Conservation (phyloP, 2,888 invertebrate species). For the Ormyrus thymus region DNA sequence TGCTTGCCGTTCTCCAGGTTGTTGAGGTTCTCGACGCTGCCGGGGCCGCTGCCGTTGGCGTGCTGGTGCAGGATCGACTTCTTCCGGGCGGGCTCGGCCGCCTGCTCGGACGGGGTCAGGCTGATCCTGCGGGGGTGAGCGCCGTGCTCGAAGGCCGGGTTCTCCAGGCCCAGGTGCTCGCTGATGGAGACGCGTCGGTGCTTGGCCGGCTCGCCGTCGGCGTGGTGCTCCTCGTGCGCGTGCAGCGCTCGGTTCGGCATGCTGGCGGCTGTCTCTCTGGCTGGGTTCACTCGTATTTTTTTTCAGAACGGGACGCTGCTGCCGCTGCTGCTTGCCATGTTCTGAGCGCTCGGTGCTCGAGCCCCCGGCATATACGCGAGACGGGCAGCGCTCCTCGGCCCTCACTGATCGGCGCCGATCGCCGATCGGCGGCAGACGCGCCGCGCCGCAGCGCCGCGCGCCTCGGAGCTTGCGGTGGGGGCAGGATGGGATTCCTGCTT, state of each 20-base stretch:
- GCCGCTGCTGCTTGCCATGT: neutral
- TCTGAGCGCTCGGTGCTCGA: neutral
- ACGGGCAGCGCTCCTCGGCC: neutral
- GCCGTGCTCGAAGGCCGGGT: constrained; percentile 69
- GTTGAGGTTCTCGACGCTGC: constrained; percentile 70
- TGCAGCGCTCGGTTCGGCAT: constrained; percentile 5
- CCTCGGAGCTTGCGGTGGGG: no score
- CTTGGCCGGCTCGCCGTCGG: constrained; percentile 47
- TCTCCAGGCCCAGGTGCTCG: constrained; percentile 70
- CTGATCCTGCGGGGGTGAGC: constrained; percentile 63
- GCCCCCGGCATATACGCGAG: no score
- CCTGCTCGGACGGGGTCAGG: constrained; percentile 64
- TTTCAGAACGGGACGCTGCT: neutral
- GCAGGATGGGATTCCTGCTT: no score
- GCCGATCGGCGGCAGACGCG: neutral
- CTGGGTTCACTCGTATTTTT: no score
- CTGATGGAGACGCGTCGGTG: constrained; percentile 71
- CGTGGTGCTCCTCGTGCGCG: constrained; percentile 19
- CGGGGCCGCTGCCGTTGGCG: constrained; percentile 64
- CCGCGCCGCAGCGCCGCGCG: neutral
- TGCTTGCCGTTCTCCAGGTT: constrained; percentile 69
- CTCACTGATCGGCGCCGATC: constrained; percentile 8
- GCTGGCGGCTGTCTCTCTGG: no score
- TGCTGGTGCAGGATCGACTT: constrained; percentile 69
- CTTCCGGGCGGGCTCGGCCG: constrained; percentile 60